Evolutionary conservation across 2,113 vertebrate species (phyloP).

Genomic region (Semnornis frantzii): DNA sequence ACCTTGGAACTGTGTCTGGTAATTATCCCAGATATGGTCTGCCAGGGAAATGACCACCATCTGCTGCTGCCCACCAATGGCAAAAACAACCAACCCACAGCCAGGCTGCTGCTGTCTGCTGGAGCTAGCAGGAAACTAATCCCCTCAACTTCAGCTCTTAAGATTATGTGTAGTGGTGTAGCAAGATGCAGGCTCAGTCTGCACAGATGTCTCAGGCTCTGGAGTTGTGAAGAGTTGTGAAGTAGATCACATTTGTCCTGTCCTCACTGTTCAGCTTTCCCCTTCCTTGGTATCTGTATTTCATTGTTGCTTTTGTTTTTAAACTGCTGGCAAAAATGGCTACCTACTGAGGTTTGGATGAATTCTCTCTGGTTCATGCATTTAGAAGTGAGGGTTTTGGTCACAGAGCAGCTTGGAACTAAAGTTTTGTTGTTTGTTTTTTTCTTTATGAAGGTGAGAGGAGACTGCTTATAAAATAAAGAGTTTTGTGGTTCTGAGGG

Average conservation of each 20-base stretch:
- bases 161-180: neutral
- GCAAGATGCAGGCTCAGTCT: neutral
- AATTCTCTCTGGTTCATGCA: neutral
- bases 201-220: neutral
- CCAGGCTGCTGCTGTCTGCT: neutral
- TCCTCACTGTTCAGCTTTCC: neutral
- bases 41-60: conserved; percentile 66
- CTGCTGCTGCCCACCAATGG: conserved; percentile 55
- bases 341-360: neutral
- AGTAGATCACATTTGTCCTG: neutral
- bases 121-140: conserved; percentile 9
- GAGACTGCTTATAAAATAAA: neutral
- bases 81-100: neutral
- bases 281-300: neutral
- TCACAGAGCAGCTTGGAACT: neutral
- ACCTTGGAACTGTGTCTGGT: conserved; percentile 47
- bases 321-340: neutral
- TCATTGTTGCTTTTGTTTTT: neutral
- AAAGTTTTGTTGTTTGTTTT: neutral
- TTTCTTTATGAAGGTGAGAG: neutral
- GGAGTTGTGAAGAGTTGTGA: neutral
- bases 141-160: conserved; percentile 8
- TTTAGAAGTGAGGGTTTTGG: neutral
- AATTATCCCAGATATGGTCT: conserved; percentile 29
- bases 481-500: neutral